phyloP scores from a whole-genome alignment of 2,888 invertebrate genomes.

The Protonemura montana region DNA sequence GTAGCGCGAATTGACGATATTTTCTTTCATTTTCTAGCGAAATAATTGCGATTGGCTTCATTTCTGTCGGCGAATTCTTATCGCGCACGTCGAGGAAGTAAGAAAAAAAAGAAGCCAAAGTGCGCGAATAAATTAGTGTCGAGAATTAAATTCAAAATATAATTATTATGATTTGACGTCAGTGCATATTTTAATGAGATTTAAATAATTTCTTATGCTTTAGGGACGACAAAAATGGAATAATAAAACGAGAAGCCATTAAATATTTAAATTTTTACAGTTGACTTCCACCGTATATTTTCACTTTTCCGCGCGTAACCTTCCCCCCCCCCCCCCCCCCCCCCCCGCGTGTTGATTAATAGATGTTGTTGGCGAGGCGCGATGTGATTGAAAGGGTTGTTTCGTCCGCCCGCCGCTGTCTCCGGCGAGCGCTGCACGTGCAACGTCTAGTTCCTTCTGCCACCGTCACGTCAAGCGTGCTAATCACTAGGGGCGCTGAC shows the following conservation, averaged over 20 bases:
- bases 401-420: not conserved
- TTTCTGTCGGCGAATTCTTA: not conserved
- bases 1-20: not conserved
- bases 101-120: not conserved
- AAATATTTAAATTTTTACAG: conserved; percentile 27
- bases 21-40: not conserved
- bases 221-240: conserved; percentile 25
- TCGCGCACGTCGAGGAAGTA: not conserved
- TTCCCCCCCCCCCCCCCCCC: no score
- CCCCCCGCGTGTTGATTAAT: conserved; percentile 26
- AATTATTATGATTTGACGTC: conserved; percentile 31
- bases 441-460: not conserved
- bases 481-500: not conserved
- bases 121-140: conserved; percentile 7
- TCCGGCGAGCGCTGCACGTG: not conserved
- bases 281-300: conserved; percentile 12
- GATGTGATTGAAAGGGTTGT: conserved; percentile 14
- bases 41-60: not conserved
- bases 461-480: not conserved
- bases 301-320: conserved; percentile 19
- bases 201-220: conserved; percentile 29
- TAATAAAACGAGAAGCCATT: conserved; percentile 34
- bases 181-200: conserved; percentile 18
- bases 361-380: not conserved
- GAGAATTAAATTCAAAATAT: not conserved